Base-by-base conservation (phyloP, 2,113 vertebrate species). In the Rutilus rutilus region DNA sequence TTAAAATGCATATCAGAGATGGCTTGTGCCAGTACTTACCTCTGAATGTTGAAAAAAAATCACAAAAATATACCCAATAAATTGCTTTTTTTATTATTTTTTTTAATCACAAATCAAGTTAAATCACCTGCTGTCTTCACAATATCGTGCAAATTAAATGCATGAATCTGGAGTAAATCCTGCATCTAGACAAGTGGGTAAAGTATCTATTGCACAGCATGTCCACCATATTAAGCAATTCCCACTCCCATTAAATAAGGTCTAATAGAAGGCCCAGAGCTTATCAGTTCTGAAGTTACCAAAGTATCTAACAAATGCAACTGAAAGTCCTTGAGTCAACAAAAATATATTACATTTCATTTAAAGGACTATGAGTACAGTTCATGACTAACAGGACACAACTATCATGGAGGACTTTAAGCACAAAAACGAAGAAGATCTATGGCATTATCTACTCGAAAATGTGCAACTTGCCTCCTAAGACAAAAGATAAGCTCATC, bases 401-500 rank as follows among this genome's bases (percentile, higher is more conserved):
- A 33, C n/a, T 65, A 62, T 62, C 54, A 59, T 6, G 6, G 36
- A 67, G 62, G 9, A 52, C 21, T 42, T 60, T 12, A 60, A 79
- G 21, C 3, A 42, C 42, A 23, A 50, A 25, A 64, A 47, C 14
- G 5, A 19, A 82, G 33, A 25, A 15, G 10, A 82, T 82, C 60
- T 3, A 33, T 82, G 9, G 11, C 47, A 52, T 82, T 69, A 50
- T 82, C 79, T 36, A 23, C 19, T 82, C 9, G 1, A 62, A 64
- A 47, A 47, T 2, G 76, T 25, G 76, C 47, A 84, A 65, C 73
- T 82, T n/a, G 60, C 76, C 17, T 82, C 75, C 54, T 84, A 12
- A 78, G 74, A 83, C 62, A 83, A 82, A 85, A 39, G 54, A 59
- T 87, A 60, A 86, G 86, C 27, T 89, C 78, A 84, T 76, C 84